A percentile compares a stretch with the other conserved stretches of the same genome.
phyloP scores from a whole-genome alignment of 1,140 invertebrate species.

The Pachyrhynchus sulphureomaculatus region DNA sequence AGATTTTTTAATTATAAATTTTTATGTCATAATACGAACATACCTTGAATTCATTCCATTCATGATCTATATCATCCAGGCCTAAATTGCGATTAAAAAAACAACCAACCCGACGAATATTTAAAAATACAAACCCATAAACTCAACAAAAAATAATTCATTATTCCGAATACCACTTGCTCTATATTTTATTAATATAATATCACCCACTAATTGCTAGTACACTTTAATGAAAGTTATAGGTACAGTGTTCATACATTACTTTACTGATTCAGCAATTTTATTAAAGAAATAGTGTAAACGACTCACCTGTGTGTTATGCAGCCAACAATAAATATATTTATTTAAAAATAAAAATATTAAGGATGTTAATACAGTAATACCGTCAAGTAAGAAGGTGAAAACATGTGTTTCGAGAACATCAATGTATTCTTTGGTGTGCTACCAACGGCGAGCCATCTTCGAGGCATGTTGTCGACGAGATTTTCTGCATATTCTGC shows the following conservation, averaged over 20 bases:
- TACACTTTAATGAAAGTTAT: not conserved
- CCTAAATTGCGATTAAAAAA: conserved; percentile 1
- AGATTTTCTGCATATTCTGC: too few relatives aligned
- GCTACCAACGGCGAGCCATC: too few relatives aligned
- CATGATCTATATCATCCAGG: conserved; percentile 17
- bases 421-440: too few relatives aligned
- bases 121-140: conserved; percentile 12
- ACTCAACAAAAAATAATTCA: conserved; percentile 9
- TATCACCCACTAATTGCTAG: conserved; percentile 12
- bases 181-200: conserved; percentile 18
- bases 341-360: too few relatives aligned
- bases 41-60: conserved; percentile 44
- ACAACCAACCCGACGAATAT: not conserved
- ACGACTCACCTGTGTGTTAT: not conserved
- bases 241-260: not conserved
- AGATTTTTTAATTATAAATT: too few relatives aligned
- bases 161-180: conserved; percentile 13
- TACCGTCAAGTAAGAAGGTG: too few relatives aligned
- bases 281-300: not conserved
- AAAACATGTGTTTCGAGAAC: too few relatives aligned
- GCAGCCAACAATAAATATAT: too few relatives aligned
- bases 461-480: too few relatives aligned
- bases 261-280: conserved; percentile 11
- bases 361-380: too few relatives aligned
- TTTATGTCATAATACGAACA: too few relatives aligned